Percentiles rank a stretch among this genome's conserved stretches.
phyloP scores from a whole-genome alignment of 2,888 invertebrate genomes.

The Thalpophila matura region DNA sequence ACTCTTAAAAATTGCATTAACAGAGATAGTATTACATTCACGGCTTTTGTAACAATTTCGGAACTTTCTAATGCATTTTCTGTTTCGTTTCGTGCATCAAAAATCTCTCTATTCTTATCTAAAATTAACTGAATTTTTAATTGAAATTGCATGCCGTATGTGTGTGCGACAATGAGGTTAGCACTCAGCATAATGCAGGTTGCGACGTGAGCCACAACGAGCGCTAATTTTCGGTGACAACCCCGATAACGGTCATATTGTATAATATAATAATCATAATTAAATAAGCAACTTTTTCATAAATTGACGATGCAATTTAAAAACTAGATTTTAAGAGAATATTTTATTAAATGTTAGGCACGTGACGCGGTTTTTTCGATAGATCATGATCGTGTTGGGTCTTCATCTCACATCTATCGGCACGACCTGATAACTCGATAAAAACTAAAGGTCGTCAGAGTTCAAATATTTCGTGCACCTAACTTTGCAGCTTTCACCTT shows the following conservation, averaged over 20 bases:
- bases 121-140: no score
- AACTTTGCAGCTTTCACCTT: conserved; percentile 80
- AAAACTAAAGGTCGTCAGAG: conserved; percentile 79
- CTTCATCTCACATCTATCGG: conserved; percentile 39
- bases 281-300: no score
- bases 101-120: not conserved
- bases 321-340: not conserved
- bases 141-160: no score
- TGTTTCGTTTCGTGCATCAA: conserved; percentile 12
- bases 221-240: no score
- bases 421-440: conserved; percentile 55
- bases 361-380: conserved; percentile 19
- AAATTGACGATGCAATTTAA: not conserved
- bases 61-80: conserved; percentile 41
- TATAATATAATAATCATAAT: no score
- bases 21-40: conserved; percentile 26
- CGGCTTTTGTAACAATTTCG: conserved; percentile 3
- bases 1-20: conserved; percentile 25
- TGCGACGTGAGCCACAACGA: no score
- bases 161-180: no score
- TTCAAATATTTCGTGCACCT: conserved; percentile 72
- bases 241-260: no score
- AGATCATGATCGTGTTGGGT: conserved; percentile 35
- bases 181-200: no score
- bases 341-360: conserved; percentile 4